Conservation (phyloP, 2,888 invertebrate genomes). For the Pelosia muscerda region DNA sequence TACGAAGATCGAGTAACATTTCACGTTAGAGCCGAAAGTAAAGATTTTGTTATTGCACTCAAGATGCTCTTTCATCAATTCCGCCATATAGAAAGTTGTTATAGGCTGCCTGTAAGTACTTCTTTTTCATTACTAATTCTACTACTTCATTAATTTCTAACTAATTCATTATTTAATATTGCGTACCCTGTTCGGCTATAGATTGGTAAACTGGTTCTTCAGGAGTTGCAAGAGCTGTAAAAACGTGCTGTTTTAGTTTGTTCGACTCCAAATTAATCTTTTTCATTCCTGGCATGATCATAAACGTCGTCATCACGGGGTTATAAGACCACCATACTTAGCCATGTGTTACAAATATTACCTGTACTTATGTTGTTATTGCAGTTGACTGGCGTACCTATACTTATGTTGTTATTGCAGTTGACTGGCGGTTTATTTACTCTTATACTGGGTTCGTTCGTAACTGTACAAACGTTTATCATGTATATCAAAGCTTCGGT, state of each 20-base stretch:
- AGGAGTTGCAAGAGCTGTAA: too few relatives aligned
- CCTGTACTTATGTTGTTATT: too few relatives aligned
- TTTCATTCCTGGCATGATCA: not conserved
- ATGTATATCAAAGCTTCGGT: constrained; percentile 60
- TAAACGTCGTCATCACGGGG: not conserved
- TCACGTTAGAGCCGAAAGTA: constrained; percentile 50
- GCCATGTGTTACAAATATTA: too few relatives aligned
- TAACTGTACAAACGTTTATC: constrained; percentile 63
- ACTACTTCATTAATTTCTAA: too few relatives aligned
- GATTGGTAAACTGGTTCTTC: not conserved
- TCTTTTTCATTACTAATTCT: not conserved
- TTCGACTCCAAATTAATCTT: not conserved
- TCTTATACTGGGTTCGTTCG: constrained; percentile 59
- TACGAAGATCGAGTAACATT: constrained; percentile 62
- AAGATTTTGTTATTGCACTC: constrained; percentile 57
- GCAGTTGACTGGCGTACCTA: too few relatives aligned
- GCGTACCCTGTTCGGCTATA: not conserved
- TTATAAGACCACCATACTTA: too few relatives aligned
- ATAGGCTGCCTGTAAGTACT: constrained; percentile 63
- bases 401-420: constrained; percentile 48
- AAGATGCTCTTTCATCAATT: constrained; percentile 60
- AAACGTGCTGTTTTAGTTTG: not conserved
- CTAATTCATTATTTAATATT: too few relatives aligned
- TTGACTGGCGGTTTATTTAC: constrained; percentile 49
- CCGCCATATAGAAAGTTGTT: constrained; percentile 53